A percentile compares a stretch with the other conserved stretches of the same genome.
These are phyloP conservation scores for Conus canariensis DNA, from an alignment of 2,888 invertebrate genomes.

Conservation along the genomic window DNA sequence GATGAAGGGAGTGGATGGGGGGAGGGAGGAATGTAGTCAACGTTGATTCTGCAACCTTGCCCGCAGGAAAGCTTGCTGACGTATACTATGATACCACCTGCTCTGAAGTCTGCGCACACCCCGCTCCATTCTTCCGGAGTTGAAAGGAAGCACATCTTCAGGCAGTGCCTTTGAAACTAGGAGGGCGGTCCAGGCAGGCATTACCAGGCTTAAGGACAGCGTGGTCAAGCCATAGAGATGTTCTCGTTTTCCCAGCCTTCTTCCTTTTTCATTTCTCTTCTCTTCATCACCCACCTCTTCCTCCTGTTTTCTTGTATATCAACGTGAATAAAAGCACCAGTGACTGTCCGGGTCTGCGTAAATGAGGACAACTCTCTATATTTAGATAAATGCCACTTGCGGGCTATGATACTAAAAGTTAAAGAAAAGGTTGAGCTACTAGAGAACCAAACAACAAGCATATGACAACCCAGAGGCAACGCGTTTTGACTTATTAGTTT, in stretches of 20 bases:
- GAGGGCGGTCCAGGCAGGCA: not conserved
- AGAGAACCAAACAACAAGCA: too few relatives aligned
- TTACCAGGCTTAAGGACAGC: not conserved
- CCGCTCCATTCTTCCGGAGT: slow-evolving; percentile 4
- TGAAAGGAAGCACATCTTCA: not conserved
- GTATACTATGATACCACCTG: not conserved
- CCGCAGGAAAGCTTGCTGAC: not conserved
- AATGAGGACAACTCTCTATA: too few relatives aligned
- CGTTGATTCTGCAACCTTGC: not conserved
- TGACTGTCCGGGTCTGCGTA: too few relatives aligned
- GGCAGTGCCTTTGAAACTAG: not conserved
- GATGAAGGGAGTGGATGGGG: not conserved
- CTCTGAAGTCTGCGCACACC: slow-evolving; percentile 16
- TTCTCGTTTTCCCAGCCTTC: not conserved
- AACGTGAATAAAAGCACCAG: too few relatives aligned
- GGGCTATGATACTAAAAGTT: too few relatives aligned
- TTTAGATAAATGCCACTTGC: too few relatives aligned
- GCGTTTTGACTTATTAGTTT: too few relatives aligned
- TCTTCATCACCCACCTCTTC: not conserved
- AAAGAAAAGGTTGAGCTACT: too few relatives aligned
- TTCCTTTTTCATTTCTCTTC: not conserved
- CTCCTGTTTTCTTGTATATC: too few relatives aligned
- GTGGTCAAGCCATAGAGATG: not conserved
- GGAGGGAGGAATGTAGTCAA: not conserved
- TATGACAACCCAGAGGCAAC: too few relatives aligned